Percentiles rank a stretch among this genome's conserved stretches.
Conservation (phyloP, 2,113 vertebrate genomes). For the Brachyistius frenatus region DNA sequence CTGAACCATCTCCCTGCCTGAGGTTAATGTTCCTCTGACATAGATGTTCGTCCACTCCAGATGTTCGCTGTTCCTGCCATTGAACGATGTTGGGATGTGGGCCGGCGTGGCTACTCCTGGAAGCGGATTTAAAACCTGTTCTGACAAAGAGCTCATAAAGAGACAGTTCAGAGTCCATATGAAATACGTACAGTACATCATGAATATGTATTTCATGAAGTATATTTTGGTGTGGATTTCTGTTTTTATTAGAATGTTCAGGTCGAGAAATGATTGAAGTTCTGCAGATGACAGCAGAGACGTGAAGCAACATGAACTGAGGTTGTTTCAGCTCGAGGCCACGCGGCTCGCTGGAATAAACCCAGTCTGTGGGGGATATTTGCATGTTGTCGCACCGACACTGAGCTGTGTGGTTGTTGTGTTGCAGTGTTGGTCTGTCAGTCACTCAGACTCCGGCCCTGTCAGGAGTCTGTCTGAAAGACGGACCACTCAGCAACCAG, state of each 20-base stretch:
- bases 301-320: too few relatives aligned
- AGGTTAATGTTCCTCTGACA: conserved; percentile 53
- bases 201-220: background rate
- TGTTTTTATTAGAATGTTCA: background rate
- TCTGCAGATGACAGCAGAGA: too few relatives aligned
- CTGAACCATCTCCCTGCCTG: conserved; percentile 41
- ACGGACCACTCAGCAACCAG: too few relatives aligned
- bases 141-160: background rate
- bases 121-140: background rate
- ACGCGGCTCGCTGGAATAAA: too few relatives aligned
- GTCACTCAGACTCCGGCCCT: too few relatives aligned
- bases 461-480: too few relatives aligned
- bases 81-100: conserved; percentile 49
- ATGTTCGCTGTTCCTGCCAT: conserved; percentile 45
- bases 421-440: too few relatives aligned
- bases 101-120: background rate
- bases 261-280: background rate
- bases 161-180: background rate
- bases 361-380: too few relatives aligned
- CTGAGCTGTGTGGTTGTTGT: too few relatives aligned
- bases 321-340: too few relatives aligned
- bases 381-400: too few relatives aligned
- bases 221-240: background rate
- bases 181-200: background rate
- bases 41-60: conserved; percentile 46